Evolutionary conservation across 2,888 invertebrate species (phyloP).

Genomic region (Temnothorax ravouxi): DNA sequence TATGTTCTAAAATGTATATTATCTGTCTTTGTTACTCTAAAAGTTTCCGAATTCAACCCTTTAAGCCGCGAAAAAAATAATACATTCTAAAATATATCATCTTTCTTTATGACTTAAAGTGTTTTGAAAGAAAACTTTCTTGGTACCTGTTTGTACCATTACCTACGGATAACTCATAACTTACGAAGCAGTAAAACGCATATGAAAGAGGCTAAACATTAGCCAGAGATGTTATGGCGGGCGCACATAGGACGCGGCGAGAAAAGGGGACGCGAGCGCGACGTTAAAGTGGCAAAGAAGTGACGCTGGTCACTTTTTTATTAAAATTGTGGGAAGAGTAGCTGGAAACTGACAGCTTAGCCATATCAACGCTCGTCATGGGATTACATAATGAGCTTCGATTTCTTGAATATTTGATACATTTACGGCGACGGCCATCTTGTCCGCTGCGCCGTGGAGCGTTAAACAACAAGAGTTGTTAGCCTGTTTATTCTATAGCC

Average conservation of each 20-base stretch:
- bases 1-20: not conserved
- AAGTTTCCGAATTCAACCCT: constrained; percentile 1
- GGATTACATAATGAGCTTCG: constrained; percentile 55
- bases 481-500: constrained; percentile 71
- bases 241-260: constrained; percentile 7
- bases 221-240: constrained; percentile 13
- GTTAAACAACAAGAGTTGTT: constrained; percentile 76
- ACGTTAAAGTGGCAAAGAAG: constrained; percentile 33
- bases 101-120: not conserved
- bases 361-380: constrained; percentile 52
- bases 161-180: constrained; percentile 4
- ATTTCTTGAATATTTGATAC: constrained; percentile 74
- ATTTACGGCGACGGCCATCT: constrained; percentile 70
- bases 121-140: constrained; percentile 22
- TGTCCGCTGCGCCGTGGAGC: constrained; percentile 62
- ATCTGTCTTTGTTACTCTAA: not conserved
- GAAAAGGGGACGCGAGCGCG: constrained; percentile 39
- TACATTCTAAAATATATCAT: constrained; percentile 8
- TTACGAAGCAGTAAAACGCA: constrained; percentile 25
- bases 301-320: constrained; percentile 40
- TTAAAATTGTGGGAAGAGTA: constrained; percentile 54
- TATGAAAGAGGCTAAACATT: constrained; percentile 23
- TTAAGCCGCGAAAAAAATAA: constrained; percentile 12
- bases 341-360: constrained; percentile 55
- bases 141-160: not conserved